Percentiles rank a stretch among this genome's conserved stretches.
Evolutionary conservation across 2,888 invertebrate species (phyloP).

Genomic region (Tetranychus piercei): DNA sequence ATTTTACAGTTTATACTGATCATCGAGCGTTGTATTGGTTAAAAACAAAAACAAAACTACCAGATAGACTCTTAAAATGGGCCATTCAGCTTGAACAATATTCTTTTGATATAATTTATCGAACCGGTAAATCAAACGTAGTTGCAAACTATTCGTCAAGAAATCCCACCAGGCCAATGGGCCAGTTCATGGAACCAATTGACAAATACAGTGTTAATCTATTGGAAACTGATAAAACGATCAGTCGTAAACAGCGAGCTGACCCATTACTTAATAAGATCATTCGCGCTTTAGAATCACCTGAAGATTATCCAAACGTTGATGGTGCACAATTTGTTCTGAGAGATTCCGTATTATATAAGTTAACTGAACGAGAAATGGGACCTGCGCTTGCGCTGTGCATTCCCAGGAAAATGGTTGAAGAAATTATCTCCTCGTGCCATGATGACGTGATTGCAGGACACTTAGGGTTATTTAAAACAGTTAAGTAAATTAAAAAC

Average conservation of each 20-base stretch:
- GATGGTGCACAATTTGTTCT: background rate
- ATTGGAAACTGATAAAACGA: too few relatives aligned
- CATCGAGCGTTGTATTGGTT: background rate
- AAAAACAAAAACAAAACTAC: background rate
- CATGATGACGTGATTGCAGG: conserved; percentile 1
- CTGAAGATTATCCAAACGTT: background rate
- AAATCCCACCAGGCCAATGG: too few relatives aligned
- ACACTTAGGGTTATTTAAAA: conserved; percentile 10
- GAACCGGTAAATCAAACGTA: background rate
- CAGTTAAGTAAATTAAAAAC: background rate
- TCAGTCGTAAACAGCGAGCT: background rate
- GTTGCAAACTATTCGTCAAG: background rate
- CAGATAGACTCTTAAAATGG: background rate
- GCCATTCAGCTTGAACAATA: background rate
- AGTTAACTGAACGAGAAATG: background rate
- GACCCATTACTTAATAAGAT: background rate
- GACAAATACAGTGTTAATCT: too few relatives aligned
- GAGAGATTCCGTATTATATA: background rate
- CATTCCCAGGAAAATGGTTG: background rate
- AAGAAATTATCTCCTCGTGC: background rate
- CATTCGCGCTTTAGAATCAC: background rate
- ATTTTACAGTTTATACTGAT: background rate
- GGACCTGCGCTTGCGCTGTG: background rate
- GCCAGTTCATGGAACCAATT: too few relatives aligned
- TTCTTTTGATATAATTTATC: background rate